Evolutionary conservation across 2,888 invertebrate genomes (phyloP).

Genomic region (Mystacides longicornis): DNA sequence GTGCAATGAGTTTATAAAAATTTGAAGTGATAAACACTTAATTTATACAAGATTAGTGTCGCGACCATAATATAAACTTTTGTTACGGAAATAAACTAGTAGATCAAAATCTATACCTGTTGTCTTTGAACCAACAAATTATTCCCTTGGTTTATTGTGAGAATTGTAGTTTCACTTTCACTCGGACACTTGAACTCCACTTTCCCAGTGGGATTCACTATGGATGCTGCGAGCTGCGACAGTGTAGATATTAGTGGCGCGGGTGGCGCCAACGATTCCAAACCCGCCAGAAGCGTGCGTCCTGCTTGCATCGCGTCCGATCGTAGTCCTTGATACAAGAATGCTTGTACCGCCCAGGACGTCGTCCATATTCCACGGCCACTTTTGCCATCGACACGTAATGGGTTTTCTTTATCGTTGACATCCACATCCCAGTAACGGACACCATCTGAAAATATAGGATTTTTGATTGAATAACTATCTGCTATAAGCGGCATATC

Average conservation of each 20-base stretch:
- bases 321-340: constrained; percentile 40
- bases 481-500: too few relatives aligned
- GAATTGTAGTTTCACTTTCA: constrained; percentile 11
- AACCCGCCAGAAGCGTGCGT: constrained; percentile 34
- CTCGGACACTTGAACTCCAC: constrained; percentile 19
- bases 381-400: constrained; percentile 32
- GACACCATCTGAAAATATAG: constrained; percentile 35
- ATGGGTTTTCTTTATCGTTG: constrained; percentile 39
- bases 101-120: too few relatives aligned
- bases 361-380: constrained; percentile 9
- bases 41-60: too few relatives aligned
- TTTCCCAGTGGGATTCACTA: constrained; percentile 9
- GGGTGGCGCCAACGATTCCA: constrained; percentile 29
- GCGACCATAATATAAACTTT: too few relatives aligned
- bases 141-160: constrained; percentile 18
- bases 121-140: constrained; percentile 19
- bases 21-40: too few relatives aligned
- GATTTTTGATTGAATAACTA: too few relatives aligned
- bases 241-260: constrained; percentile 15
- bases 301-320: constrained; percentile 40
- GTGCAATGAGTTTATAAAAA: too few relatives aligned
- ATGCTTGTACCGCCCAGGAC: constrained; percentile 69
- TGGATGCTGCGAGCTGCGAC: constrained; percentile 7
- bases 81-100: too few relatives aligned
- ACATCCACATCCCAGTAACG: constrained; percentile 41